These are phyloP conservation scores for Emydocephalus ijimae DNA, from an alignment of 2,113 vertebrate species.

Conservation along the genomic window DNA sequence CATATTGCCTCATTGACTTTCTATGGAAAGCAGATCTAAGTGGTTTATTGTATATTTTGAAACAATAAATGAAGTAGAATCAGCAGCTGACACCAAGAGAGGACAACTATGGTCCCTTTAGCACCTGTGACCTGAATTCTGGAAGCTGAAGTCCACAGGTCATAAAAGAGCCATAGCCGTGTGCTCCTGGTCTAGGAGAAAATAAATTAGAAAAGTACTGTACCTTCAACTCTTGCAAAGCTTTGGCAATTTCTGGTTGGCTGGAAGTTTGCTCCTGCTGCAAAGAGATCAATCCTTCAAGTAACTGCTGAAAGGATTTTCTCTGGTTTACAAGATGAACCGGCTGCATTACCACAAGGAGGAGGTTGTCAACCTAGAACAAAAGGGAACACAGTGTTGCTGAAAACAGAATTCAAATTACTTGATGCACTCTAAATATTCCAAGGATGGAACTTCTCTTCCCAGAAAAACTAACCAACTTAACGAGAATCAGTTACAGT, in stretches of 20 bases:
- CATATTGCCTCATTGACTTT: not conserved
- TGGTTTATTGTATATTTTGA: not conserved
- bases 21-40: not conserved
- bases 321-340: constrained; percentile 86
- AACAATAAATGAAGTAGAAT: not conserved
- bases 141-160: not conserved
- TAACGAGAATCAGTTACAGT: not conserved
- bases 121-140: not conserved
- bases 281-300: constrained; percentile 84
- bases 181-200: not conserved
- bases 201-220: fast-evolving
- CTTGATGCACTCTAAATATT: constrained; percentile 7
- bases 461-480: not conserved
- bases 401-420: not conserved
- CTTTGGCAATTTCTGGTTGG: constrained; percentile 87
- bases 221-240: constrained; percentile 95
- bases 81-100: not conserved
- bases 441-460: not conserved
- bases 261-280: constrained; percentile 94
- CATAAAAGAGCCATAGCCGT: not conserved
- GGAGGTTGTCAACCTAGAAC: constrained; percentile 86
- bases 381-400: constrained; percentile 3
- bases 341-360: constrained; percentile 92
- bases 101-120: not conserved
- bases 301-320: constrained; percentile 89